Evolutionary conservation across 2,888 invertebrate species (phyloP), one percentile per base, ranked within the genome.

Genomic region (Neoaliturus tenellus): DNA sequence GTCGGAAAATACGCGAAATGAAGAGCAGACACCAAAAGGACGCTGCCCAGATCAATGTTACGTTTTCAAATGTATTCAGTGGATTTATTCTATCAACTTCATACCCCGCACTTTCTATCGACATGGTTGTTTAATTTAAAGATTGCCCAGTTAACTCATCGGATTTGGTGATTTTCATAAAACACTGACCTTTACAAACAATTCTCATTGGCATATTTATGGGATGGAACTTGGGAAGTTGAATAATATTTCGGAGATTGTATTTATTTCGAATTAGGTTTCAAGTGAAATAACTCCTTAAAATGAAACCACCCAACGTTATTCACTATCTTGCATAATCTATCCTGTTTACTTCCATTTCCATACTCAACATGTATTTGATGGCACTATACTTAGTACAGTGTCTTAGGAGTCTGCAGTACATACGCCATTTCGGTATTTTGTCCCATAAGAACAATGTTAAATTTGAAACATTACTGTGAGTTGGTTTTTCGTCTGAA

Each of bases 1-100:
- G 62, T 62, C 80, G 58, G 80, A 80, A 39, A 80, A 80, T 80
- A 35, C 58, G 62, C 80, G 80, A 80, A 80, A 80, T 80, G 80
- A 80, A 80, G 80, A 62, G 80, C 80, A 62, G 62, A 62, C 80
- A 80, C 20, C 58, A 80, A 80, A 62, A 80, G 80, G 33, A 58
- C 58, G 39, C 39, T n/a, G 58, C 44, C 33, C 80, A 80, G 80
- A 80, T 80, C 80, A 80, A 80, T 80, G 80, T 41, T 55, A n/a
- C 80, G 33, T 82, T 69, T 71, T 28, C 73, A 55, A 71, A 71
- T 71, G 71, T 71, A 71, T 71, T 71, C 71, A 71, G 39, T 35
- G 71, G 71, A 71, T 71, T 71, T 71, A 71, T 71, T 35, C 33
- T 25, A 39, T 35, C 23, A n/a, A 67, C 67, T 31, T 31, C 28